A percentile compares a stretch with the other conserved stretches of the same genome.
These are phyloP conservation scores for Antedon mediterranea DNA, from an alignment of 53 echinoderm and acorn worm genomes.

Conservation along the genomic window DNA sequence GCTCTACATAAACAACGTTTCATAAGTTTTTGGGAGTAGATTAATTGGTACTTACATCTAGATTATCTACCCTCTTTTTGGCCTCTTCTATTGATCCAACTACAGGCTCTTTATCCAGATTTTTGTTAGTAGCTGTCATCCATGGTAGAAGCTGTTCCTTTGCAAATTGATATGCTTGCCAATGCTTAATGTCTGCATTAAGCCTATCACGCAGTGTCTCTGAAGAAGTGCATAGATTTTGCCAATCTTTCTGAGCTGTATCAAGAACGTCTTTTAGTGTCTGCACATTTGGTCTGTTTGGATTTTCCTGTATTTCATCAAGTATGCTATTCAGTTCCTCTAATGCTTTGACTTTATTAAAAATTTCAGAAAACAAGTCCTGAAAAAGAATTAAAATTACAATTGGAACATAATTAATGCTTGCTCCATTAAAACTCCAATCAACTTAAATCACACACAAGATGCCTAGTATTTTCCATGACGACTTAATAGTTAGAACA, in stretches of 20 bases:
- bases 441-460: no score
- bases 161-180: constrained; percentile 43
- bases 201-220: constrained; percentile 22
- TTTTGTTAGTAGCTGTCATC: constrained; percentile 28
- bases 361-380: constrained; percentile 45
- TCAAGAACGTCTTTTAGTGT: constrained; percentile 18
- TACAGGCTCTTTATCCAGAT: constrained; percentile 17
- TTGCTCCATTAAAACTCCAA: no score
- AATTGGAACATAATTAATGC: background rate
- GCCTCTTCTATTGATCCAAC: background rate
- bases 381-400: constrained; percentile 2
- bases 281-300: constrained; percentile 23
- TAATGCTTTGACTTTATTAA: constrained; percentile 31
- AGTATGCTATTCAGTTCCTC: constrained; percentile 25
- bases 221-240: constrained; percentile 31
- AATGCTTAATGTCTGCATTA: constrained; percentile 30
- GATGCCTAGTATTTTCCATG: no score
- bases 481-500: no score
- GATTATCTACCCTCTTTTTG: background rate
- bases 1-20: no score
- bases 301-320: constrained; percentile 15
- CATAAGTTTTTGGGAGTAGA: no score
- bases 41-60: constrained; percentile 10
- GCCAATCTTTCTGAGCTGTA: constrained; percentile 33
- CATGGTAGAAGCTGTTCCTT: constrained; percentile 40